Percentiles rank a stretch among this genome's conserved stretches.
These are phyloP conservation scores for Penaeus monodon DNA, from an alignment of 2,888 invertebrate species.

Conservation along the genomic window DNA sequence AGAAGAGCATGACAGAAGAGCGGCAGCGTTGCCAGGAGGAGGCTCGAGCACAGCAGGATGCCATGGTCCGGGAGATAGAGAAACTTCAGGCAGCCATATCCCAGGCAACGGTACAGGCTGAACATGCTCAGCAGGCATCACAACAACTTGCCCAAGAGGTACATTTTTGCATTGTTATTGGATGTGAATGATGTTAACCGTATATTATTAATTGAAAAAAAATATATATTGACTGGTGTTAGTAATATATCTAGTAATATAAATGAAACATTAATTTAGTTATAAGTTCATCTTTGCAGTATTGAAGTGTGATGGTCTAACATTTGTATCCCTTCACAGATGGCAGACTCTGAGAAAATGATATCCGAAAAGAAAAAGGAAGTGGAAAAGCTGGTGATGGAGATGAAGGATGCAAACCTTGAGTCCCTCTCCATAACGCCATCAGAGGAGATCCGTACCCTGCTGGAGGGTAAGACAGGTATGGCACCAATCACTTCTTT, in stretches of 20 bases:
- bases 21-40: slow-evolving; percentile 45
- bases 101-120: slow-evolving; percentile 56
- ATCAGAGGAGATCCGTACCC: slow-evolving; percentile 85
- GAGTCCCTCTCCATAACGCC: slow-evolving; percentile 86
- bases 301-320: background rate
- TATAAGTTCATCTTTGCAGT: too few relatives aligned
- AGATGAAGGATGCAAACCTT: slow-evolving; percentile 81
- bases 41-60: slow-evolving; percentile 52
- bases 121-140: slow-evolving; percentile 50
- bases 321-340: slow-evolving; percentile 39
- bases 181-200: too few relatives aligned
- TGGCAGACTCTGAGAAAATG: slow-evolving; percentile 61
- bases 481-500: slow-evolving; percentile 32
- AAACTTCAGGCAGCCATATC: slow-evolving; percentile 60
- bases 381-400: slow-evolving; percentile 64
- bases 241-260: too few relatives aligned
- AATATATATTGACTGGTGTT: too few relatives aligned
- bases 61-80: slow-evolving; percentile 58
- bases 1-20: slow-evolving; percentile 46
- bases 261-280: too few relatives aligned
- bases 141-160: slow-evolving; percentile 56
- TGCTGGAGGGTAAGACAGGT: slow-evolving; percentile 79
- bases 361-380: slow-evolving; percentile 62
- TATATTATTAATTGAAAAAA: too few relatives aligned
- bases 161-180: too few relatives aligned